Evolutionary conservation across 2,797 vertebrate genomes (phyloP).

Genomic region (Gymnothorax javanicus): DNA sequence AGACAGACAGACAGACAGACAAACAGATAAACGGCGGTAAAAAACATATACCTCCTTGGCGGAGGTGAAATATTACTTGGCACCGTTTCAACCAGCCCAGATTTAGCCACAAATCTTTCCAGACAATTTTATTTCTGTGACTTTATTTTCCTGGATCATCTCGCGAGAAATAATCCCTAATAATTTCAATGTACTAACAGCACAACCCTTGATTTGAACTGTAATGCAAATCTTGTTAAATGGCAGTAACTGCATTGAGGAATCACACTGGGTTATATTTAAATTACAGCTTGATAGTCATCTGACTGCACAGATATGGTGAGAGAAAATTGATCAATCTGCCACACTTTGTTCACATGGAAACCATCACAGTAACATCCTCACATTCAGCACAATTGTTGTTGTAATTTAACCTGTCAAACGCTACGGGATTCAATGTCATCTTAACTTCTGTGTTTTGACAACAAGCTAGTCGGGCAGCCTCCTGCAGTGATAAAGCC

Average conservation of each 20-base stretch:
- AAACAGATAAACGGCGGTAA: too few relatives aligned
- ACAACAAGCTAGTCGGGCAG: not conserved
- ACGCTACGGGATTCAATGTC: not conserved
- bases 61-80: too few relatives aligned
- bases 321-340: not conserved
- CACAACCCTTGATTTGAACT: not conserved
- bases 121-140: not conserved
- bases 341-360: slow-evolving; percentile 13
- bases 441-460: not conserved
- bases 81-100: not conserved
- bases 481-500: not conserved
- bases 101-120: not conserved
- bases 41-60: too few relatives aligned
- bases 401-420: not conserved
- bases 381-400: slow-evolving; percentile 1
- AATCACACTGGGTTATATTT: not conserved
- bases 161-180: not conserved
- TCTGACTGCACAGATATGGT: not conserved
- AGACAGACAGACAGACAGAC: too few relatives aligned
- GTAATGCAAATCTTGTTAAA: not conserved
- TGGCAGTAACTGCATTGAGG: not conserved
- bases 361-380: not conserved
- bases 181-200: not conserved
- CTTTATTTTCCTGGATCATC: not conserved
- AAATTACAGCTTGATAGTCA: not conserved